Conservation (phyloP, 2,888 invertebrate species). For the Tuta absoluta region DNA sequence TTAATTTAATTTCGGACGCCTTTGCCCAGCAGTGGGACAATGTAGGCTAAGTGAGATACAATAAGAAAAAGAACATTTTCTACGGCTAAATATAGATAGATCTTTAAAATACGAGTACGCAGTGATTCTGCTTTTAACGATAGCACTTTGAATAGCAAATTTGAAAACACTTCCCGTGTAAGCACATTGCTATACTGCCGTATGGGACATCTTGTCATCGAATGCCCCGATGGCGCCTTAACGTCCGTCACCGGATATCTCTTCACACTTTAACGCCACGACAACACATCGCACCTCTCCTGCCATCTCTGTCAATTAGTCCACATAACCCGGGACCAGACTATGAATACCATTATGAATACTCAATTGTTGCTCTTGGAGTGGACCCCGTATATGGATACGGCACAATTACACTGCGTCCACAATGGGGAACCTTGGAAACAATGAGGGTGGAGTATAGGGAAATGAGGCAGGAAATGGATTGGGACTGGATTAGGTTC, state of each 20-base stretch:
- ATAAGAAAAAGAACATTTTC: no score
- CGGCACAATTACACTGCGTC: slow-evolving; percentile 5
- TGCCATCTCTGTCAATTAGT: slow-evolving; percentile 16
- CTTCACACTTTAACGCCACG: slow-evolving; percentile 10
- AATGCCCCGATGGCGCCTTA: background rate
- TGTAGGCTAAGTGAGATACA: no score
- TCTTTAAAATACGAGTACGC: no score
- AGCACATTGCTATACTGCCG: no score
- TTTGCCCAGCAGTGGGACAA: no score
- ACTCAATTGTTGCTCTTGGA: slow-evolving; percentile 11
- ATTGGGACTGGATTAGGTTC: no score
- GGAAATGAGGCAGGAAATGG: background rate
- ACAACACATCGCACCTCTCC: slow-evolving; percentile 4
- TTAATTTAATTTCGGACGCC: no score
- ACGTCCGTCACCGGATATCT: slow-evolving; percentile 5
- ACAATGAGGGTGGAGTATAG: background rate
- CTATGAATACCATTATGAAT: slow-evolving; percentile 18
- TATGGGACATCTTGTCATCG: no score
- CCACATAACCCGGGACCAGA: background rate
- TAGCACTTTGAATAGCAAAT: no score
- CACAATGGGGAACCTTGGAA: slow-evolving; percentile 11
- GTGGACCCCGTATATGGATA: slow-evolving; percentile 7
- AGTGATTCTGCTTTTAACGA: no score
- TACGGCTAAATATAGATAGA: no score
- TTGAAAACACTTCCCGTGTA: no score